A percentile compares a stretch with the other conserved stretches of the same genome.
Conservation (phyloP, 2,113 vertebrate species). For the Maccullochella peelii region DNA sequence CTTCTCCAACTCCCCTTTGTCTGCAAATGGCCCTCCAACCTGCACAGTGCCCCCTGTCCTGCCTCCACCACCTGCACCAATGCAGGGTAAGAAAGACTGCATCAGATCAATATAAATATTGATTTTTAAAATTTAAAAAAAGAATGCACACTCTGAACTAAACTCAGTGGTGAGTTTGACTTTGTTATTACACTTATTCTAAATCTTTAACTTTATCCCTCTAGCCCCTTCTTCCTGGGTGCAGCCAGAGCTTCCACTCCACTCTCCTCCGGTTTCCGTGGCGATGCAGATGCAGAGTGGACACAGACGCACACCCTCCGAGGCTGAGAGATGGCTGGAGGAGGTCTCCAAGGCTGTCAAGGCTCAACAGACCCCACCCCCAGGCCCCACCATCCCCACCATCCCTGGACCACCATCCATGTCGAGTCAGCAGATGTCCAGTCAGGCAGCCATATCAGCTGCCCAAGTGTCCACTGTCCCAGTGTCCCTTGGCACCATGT, state of each 20-base stretch:
- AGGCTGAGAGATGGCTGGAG: conserved; percentile 93
- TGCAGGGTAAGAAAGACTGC: conserved; percentile 74
- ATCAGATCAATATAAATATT: not conserved
- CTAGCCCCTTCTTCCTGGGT: conserved; percentile 77
- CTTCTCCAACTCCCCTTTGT: conserved; percentile 72
- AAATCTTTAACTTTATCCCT: conserved; percentile 12
- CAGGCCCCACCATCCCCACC: conserved; percentile 69
- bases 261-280: conserved; percentile 74
- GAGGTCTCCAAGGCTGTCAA: conserved; percentile 91
- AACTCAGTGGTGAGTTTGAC: not conserved
- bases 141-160: not conserved
- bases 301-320: conserved; percentile 91
- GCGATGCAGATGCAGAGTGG: conserved; percentile 79
- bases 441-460: conserved; percentile 58
- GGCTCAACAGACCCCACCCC: conserved; percentile 85
- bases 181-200: not conserved
- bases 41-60: conserved; percentile 63
- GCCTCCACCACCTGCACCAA: conserved; percentile 79
- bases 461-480: conserved; percentile 67
- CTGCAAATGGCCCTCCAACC: conserved; percentile 72
- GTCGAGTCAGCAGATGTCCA: conserved; percentile 67
- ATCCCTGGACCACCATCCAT: conserved; percentile 76
- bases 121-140: too few species aligned
- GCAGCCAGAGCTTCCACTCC: conserved; percentile 74
- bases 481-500: conserved; percentile 50